Base-by-base conservation (phyloP, 2,797 vertebrate genomes). In the Dallia pectoralis region DNA sequence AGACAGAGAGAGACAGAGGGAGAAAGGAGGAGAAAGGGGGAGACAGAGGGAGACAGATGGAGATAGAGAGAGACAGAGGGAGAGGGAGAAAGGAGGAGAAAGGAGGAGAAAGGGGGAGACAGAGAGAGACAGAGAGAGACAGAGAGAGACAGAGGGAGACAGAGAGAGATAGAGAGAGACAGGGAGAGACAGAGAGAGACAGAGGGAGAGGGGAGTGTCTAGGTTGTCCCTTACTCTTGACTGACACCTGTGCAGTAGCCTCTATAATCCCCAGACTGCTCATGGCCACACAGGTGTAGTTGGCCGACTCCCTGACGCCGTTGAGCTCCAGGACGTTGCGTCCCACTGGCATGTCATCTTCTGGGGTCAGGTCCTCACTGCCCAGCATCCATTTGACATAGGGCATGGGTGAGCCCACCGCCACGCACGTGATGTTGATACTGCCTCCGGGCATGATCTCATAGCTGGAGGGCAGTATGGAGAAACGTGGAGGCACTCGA, bases 311-410 rank as follows among this genome's bases (percentile, higher is more conserved):
- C 51, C 96, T 95, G 74, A 98, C 95, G 0, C 97, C 92, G 0
- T 96, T 98, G 86, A 99, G 94, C 81, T 98, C 97, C 76, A 98
- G 90, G 32, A 99, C 97, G 0, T 98, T 99, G 1, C 97, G 94
- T 4, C 97, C 97, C 33, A 99, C 94, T 0, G 97, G 97, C 97
- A 99, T 99, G 81, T 98, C 97, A 1, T 98, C 97, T 83, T 99
- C 97, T 0, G 97, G 95, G 0, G 97, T 99, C 89, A 99, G 90
- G 86, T 99, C 97, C 91, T 99, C 97, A 0, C 85, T 93, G 67
- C 96, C 96, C 89, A 98, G 94, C 96, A 97, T 98, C 97, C 97
- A 99, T 84, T 99, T 99, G 83, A 98, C 97, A 15, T 99, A 98
- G 0, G 97, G 97, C 97, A 99, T 99, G 84, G 97, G 97, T 0